Evolutionary conservation across 37 sponge, comb jelly and placozoan genomes (phyloP).

Genomic region (Tethya wilhelma): DNA sequence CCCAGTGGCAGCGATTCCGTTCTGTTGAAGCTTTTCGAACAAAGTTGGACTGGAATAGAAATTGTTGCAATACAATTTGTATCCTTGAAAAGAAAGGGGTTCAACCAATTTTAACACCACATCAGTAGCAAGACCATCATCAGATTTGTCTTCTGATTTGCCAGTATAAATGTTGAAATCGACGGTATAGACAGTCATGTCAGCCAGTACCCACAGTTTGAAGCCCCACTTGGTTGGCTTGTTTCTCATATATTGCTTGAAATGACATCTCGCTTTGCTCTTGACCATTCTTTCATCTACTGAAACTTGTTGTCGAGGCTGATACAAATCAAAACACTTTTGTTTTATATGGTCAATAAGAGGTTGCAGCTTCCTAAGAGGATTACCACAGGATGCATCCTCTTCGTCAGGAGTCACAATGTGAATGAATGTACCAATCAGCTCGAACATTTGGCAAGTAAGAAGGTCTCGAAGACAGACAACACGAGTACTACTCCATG

Average conservation of each 20-base stretch:
- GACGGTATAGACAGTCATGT: conserved; percentile 29
- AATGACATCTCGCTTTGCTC: not conserved
- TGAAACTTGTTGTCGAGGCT: too few relatives aligned
- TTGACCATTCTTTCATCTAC: too few relatives aligned
- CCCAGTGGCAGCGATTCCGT: conserved; percentile 40
- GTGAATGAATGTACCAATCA: too few relatives aligned
- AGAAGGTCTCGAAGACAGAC: too few relatives aligned
- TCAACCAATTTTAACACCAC: conserved; percentile 26
- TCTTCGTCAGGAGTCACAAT: too few relatives aligned
- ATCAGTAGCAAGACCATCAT: conserved; percentile 32
- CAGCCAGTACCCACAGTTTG: conserved; percentile 35
- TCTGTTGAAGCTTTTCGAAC: not conserved
- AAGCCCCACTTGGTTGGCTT: conserved; percentile 64
- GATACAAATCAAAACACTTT: too few relatives aligned
- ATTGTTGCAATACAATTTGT: conserved; percentile 52
- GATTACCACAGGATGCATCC: too few relatives aligned
- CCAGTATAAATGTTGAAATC: conserved; percentile 51
- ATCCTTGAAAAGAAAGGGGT: conserved; percentile 42
- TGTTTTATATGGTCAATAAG: too few relatives aligned
- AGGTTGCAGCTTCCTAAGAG: too few relatives aligned
- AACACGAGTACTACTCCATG: too few relatives aligned
- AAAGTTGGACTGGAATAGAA: conserved; percentile 46
- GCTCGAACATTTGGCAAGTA: too few relatives aligned
- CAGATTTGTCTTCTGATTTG: not conserved
- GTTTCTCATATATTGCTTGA: conserved; percentile 47